Conservation (phyloP, 2,888 invertebrate species). For the Oligia latruncula region DNA sequence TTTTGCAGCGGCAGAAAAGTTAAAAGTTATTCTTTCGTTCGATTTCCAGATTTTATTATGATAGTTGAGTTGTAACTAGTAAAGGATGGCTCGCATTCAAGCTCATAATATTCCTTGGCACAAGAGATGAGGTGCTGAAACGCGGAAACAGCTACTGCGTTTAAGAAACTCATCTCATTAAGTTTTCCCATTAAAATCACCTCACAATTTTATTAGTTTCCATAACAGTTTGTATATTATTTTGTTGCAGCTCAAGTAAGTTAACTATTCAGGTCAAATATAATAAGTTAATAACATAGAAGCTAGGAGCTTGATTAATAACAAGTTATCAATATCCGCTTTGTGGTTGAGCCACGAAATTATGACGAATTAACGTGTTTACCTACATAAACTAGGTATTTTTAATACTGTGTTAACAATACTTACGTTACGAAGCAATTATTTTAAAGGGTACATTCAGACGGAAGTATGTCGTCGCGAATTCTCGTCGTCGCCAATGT, state of each 20-base stretch:
- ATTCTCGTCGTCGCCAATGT: slow-evolving; percentile 32
- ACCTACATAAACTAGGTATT: neutral
- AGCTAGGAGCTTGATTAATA: slow-evolving; percentile 22
- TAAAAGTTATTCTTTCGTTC: neutral
- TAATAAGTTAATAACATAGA: neutral
- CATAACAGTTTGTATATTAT: neutral
- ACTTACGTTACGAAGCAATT: neutral
- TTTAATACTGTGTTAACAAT: slow-evolving; percentile 4
- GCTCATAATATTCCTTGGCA: neutral
- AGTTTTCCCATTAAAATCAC: neutral
- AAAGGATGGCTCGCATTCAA: neutral
- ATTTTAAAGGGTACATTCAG: slow-evolving; percentile 12
- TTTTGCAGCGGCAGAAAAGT: neutral
- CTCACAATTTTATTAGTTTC: slow-evolving; percentile 45
- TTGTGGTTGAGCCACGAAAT: slow-evolving; percentile 12
- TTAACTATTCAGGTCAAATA: slow-evolving; percentile 39
- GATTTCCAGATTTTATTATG: neutral
- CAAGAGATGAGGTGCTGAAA: neutral
- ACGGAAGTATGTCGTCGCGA: slow-evolving; percentile 5
- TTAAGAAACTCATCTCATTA: neutral
- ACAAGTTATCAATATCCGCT: slow-evolving; percentile 6
- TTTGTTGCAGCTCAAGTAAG: slow-evolving; percentile 9
- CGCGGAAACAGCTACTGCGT: neutral
- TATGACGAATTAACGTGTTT: slow-evolving; percentile 10
- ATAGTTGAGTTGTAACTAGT: neutral